Evolutionary conservation across 2,797 vertebrate species (phyloP), one percentile per base, ranked within the genome.

Genomic region (Pangasius mekongensis): DNA sequence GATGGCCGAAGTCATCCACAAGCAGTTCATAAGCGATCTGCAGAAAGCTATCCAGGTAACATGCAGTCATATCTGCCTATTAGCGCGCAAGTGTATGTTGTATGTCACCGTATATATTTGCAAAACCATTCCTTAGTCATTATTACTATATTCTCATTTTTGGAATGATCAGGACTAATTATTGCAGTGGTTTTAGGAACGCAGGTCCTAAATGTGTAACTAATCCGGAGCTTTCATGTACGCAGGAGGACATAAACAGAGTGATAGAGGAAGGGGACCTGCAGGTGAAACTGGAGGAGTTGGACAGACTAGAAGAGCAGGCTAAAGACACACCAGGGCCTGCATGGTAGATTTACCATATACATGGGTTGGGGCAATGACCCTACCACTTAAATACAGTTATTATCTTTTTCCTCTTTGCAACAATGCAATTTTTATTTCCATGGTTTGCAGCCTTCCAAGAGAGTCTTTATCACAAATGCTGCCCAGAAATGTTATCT

Each of bases 201-300:
- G 7, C 16, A 18, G 8, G 52, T 39, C 8, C 22, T 84, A 10
- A 62, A 36, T 60, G 6, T 6, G 43, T 87, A n/a, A 52, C 2
- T 84, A 47, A 58, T 49, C n/a, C 24, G 89, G 18, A 90, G 9
- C 90, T 49, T 91, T 13, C 82, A 58, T 90, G 36, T 84, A 76
- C 89, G 0, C 91, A 99, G 98, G 97, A 97, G 7, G 98, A 98
- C 92, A 97, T 99, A 87, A 92, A 90, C 62, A 95, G 95, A 86
- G 92, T 99, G 69, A 97, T 97, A 87, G 92, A 97, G 5, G 98
- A 99, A 87, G 98, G 97, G 0, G 95, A 95, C 27, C 94, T 99
- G 49, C 95, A 97, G 67, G n/a, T 27, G 20, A 97, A 98, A 85
- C 91, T 99, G 22, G 93, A 94, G 60, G 94, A 96, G 9, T 90